Percentiles rank a stretch among this genome's conserved stretches.
phyloP scores from a whole-genome alignment of 1,140 invertebrate genomes.

The Hyles euphorbiae region DNA sequence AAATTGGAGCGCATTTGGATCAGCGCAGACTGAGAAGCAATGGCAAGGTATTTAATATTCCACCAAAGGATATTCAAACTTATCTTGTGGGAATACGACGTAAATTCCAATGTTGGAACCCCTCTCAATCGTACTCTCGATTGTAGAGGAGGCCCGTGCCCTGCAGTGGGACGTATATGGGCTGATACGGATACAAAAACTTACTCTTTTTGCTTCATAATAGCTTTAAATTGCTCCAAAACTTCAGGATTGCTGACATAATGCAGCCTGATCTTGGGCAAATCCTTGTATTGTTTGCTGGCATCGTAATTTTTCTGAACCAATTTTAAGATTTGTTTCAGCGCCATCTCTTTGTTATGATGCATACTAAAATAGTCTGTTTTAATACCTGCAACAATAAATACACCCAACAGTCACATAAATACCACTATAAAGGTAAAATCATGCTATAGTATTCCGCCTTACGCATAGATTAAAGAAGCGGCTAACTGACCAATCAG shows the following conservation, averaged over 20 bases:
- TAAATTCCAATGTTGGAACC: too few relatives aligned
- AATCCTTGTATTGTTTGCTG: neutral
- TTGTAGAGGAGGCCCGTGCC: too few relatives aligned
- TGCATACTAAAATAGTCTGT: neutral
- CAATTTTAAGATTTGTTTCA: neutral
- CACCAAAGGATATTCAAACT: too few relatives aligned
- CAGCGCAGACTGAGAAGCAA: too few relatives aligned
- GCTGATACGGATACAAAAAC: neutral
- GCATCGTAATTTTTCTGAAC: slow-evolving; percentile 7
- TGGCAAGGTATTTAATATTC: too few relatives aligned
- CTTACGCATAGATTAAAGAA: neutral
- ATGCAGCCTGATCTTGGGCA: neutral
- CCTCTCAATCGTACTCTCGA: too few relatives aligned
- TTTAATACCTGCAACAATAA: neutral
- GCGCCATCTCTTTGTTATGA: neutral
- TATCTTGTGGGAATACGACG: too few relatives aligned
- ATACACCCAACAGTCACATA: neutral
- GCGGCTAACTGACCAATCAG: too few relatives aligned
- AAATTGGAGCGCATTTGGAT: too few relatives aligned
- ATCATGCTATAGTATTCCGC: neutral
- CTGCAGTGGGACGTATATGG: too few relatives aligned
- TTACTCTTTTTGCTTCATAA: neutral
- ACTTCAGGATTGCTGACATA: slow-evolving; percentile 3
- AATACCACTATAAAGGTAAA: neutral
- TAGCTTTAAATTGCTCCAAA: neutral